These are phyloP conservation scores for Drosophila pseudoananassae DNA, from an alignment of 1,140 invertebrate species.

Conservation along the genomic window DNA sequence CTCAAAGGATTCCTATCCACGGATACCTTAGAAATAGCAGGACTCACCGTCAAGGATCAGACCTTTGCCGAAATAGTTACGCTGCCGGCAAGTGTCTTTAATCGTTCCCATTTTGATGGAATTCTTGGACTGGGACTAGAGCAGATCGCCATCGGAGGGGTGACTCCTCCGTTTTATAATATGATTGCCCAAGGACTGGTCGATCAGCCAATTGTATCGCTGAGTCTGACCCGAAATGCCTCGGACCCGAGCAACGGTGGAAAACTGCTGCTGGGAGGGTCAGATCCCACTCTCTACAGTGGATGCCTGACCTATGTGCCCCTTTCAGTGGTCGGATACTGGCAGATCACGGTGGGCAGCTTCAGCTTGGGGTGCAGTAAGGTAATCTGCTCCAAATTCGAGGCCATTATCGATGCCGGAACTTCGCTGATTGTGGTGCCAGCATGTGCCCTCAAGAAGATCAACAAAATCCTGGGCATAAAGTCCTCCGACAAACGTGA, in stretches of 20 bases:
- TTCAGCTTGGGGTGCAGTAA: slow-evolving; percentile 85
- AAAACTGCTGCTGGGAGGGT: slow-evolving; percentile 96
- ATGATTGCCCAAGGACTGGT: slow-evolving; percentile 94
- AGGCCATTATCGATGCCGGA: slow-evolving; percentile 98
- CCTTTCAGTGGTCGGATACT: slow-evolving; percentile 94
- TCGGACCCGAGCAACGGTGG: slow-evolving; percentile 88
- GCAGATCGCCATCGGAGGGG: slow-evolving; percentile 94
- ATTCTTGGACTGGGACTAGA: slow-evolving; percentile 96
- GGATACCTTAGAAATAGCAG: slow-evolving; percentile 90
- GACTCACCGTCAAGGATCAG: slow-evolving; percentile 89
- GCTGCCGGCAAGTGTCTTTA: slow-evolving; percentile 94
- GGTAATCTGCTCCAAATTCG: slow-evolving; percentile 87
- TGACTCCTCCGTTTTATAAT: slow-evolving; percentile 96
- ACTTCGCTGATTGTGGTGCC: slow-evolving; percentile 98
- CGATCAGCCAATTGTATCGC: slow-evolving; percentile 93
- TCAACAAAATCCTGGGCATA: slow-evolving; percentile 90
- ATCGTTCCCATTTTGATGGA: slow-evolving; percentile 98
- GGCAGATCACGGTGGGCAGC: slow-evolving; percentile 96
- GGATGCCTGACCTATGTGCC: slow-evolving; percentile 96
- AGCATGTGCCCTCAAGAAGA: slow-evolving; percentile 87
- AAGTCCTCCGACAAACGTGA: slow-evolving; percentile 87
- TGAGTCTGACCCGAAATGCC: slow-evolving; percentile 92
- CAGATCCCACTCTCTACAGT: slow-evolving; percentile 93
- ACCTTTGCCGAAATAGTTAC: slow-evolving; percentile 97
- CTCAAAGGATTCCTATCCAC: slow-evolving; percentile 94